Percentiles rank a stretch among this genome's conserved stretches.
phyloP scores from a whole-genome alignment of 2,113 vertebrate genomes.

The Antechinus flavipes region DNA sequence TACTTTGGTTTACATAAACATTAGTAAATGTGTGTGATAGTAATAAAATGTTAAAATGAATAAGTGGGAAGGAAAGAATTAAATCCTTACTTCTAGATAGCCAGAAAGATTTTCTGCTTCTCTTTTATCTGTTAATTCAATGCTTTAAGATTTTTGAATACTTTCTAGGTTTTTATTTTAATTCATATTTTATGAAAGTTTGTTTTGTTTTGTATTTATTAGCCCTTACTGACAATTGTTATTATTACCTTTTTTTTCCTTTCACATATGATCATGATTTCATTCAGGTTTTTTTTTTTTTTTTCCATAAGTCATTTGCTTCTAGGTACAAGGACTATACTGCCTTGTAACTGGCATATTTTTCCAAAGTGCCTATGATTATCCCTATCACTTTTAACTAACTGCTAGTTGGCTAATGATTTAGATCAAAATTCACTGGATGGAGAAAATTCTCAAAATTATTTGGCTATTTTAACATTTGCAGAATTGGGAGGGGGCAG shows the following conservation, averaged over 20 bases:
- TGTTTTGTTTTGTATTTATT: not conserved
- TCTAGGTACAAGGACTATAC: not conserved
- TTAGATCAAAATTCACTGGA: too few species aligned
- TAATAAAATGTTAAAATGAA: not conserved
- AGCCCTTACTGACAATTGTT: not conserved
- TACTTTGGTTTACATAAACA: not conserved
- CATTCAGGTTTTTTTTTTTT: not conserved
- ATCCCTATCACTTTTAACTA: not conserved
- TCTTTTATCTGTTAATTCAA: too few species aligned
- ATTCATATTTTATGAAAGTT: not conserved
- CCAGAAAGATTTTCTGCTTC: too few species aligned
- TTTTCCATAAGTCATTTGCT: not conserved
- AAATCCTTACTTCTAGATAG: not conserved
- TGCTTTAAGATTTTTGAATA: too few species aligned
- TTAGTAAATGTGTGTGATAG: not conserved
- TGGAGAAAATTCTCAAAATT: too few species aligned
- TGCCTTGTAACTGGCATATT: not conserved
- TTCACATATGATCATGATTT: not conserved
- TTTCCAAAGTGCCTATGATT: not conserved
- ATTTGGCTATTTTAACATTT: not conserved
- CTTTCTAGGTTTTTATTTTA: not conserved
- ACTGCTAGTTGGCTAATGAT: not conserved
- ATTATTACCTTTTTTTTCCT: not conserved
- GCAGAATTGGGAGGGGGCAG: not conserved
- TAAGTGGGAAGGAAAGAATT: not conserved